Evolutionary conservation across 2,888 invertebrate species (phyloP), one percentile per base, ranked within the genome.

Genomic region (Uropetala carovei): DNA sequence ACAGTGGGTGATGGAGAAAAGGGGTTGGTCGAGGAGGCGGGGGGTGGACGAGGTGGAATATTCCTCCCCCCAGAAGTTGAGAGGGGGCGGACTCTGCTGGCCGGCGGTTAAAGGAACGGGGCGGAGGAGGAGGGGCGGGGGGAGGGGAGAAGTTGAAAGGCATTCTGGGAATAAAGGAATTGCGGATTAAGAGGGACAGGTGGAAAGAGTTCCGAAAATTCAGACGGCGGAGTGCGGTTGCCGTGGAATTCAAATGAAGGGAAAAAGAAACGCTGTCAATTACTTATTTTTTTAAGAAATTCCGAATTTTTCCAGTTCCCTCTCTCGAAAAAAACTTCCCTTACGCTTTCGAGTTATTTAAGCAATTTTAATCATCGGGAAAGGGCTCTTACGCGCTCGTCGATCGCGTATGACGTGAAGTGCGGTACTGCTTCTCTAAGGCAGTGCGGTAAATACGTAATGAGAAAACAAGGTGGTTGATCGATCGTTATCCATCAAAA

Each of bases 151-250:
- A 16, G 30, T 59, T 60, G 43, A n/a, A n/a, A 60, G 86, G 86
- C 60, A 86, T 60, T 60, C 86, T 60, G 86, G 86, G 60, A 30
- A 86, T 59, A 30, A 64, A 86, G 86, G 86, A 86, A 86, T 86
- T 30, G 86, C 13, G 60, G 18, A 27, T 86, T 86, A 60, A 16
- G 60, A 30, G 30, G 60, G 60, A 86, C 16, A 68, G 68, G n/a
- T 30, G 43, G 43, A 16, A 64, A 30, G 27, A 30, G 86, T 9
- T 60, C 60, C 60, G 60, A 59, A 60, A 56, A 57, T 58, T 68
- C 86, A 1, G 14, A 60, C 5, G 18, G 9, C 56, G 16, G 59
- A 59, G 3, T 9, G 30, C 30, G 59, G 60, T 22, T 22, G 18
- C 68, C 68, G 16, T 30, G 57, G 60, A 86, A 86, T 86, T 86